These are phyloP conservation scores for Pseudococcus viburni DNA, from an alignment of 2,888 invertebrate species.

Conservation along the genomic window DNA sequence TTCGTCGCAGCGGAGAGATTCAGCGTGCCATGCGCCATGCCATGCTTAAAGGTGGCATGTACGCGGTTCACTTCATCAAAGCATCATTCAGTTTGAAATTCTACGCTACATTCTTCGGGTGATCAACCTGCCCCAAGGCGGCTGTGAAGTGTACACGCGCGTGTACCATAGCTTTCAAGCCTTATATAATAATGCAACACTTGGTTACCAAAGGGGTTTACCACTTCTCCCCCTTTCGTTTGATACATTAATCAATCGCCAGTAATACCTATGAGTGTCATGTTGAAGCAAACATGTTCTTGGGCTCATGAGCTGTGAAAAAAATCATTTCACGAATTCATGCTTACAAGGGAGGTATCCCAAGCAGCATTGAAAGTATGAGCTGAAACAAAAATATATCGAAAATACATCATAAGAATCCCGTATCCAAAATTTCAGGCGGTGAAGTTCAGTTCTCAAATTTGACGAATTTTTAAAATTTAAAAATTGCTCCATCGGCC, in stretches of 20 bases:
- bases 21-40: not conserved
- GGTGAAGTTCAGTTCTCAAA: no score
- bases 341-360: no score
- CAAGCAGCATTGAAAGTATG: no score
- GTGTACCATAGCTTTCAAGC: constrained; percentile 39
- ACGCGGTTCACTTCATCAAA: not conserved
- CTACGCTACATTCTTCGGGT: constrained; percentile 28
- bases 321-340: not conserved
- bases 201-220: constrained; percentile 8
- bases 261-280: not conserved
- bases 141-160: not conserved
- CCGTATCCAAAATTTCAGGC: no score
- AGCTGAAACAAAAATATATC: no score
- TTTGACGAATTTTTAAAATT: no score
- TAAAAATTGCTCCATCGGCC: no score
- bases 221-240: not conserved
- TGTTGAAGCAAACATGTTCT: not conserved
- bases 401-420: no score
- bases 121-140: constrained; percentile 40
- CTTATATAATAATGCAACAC: constrained; percentile 21
- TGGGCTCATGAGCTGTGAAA: not conserved
- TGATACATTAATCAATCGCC: not conserved
- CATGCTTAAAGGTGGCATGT: constrained; percentile 19
- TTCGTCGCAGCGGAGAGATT: constrained; percentile 17
- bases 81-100: not conserved